These are phyloP conservation scores for Thalassaphorura encarpata DNA, from an alignment of 1,140 invertebrate species.

Conservation along the genomic window DNA sequence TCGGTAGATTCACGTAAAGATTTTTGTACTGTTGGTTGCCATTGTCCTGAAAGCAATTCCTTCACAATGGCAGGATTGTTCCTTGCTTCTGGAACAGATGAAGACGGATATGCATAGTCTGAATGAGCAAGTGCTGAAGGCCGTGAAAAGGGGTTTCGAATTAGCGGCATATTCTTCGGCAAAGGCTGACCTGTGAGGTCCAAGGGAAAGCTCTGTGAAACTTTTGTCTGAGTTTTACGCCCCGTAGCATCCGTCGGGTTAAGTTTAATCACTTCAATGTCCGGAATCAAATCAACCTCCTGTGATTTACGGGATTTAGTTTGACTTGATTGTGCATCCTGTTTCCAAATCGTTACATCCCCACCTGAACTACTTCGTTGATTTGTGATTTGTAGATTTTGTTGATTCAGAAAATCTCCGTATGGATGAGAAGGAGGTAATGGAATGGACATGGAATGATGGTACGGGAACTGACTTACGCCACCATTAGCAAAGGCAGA, in stretches of 20 bases:
- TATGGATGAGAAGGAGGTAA: slow-evolving; percentile 10
- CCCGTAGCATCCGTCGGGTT: neutral
- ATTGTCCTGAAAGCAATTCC: no score
- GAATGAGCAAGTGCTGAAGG: no score
- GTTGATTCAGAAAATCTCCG: slow-evolving; percentile 9
- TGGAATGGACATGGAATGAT: neutral
- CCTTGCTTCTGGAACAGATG: no score
- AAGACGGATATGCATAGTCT: no score
- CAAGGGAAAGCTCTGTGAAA: no score
- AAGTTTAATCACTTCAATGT: slow-evolving; percentile 16
- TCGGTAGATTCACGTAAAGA: no score
- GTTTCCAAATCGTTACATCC: slow-evolving; percentile 22
- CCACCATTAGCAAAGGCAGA: neutral
- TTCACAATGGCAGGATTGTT: no score
- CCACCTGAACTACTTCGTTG: slow-evolving; percentile 20
- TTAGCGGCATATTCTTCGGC: no score
- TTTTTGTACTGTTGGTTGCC: no score
- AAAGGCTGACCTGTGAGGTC: no score
- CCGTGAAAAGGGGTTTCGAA: no score
- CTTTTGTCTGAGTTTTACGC: no score
- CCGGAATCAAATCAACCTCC: neutral
- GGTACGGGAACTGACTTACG: neutral
- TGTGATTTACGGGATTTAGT: neutral
- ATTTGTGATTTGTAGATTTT: slow-evolving; percentile 23
- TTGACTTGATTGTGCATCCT: neutral